Evolutionary conservation across 2,113 vertebrate genomes (phyloP), one percentile per base, ranked within the genome.

Genomic region (Acanthisitta chloris): DNA sequence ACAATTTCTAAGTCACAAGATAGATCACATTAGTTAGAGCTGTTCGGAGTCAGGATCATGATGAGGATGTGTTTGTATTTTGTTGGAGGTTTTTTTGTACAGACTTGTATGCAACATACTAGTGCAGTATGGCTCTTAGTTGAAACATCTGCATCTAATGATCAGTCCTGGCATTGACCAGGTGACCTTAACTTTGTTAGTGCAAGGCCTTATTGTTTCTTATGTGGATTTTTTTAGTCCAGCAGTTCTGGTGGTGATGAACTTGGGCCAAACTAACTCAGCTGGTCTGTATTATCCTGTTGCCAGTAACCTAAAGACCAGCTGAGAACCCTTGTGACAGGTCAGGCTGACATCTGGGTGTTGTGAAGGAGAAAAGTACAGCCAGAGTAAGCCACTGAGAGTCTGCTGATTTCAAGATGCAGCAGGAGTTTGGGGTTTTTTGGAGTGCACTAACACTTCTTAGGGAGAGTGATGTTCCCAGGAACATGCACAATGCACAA

Each of bases 291-390:
- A 26, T 92, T 93, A 92, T 72, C 69, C 38, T 59, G 8, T 67
- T 94, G 82, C 86, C 88, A 88, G 65, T 78, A 95, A 86, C 59
- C 4, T 64, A 58, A 62, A 90, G 72, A 86, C 72, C 93, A 95
- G 82, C 85, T 92, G 90, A 95, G 80, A 93, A 78, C 64, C 48
- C 86, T 86, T 87, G 57, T 93, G 72, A 83, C 19, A 43, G 94
- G 93, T 96, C 95, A 95, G 88, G 82, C 86, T 96, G 96, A 97
- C 92, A 95, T 92, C 43, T 65, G n/a, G 67, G 24, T 81, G 34
- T 73, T 78, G 33, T 52, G 36, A 86, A 78, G 59, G 52, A 78
- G 82, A n/a, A 66, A 90, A 71, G 31, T 62, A 58, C 66, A 81
- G 88, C 81, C 65, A 64, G 85, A 49, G 8, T 20, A 73, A 90